Percentiles rank a stretch among this genome's conserved stretches.
phyloP scores from a whole-genome alignment of 2,113 vertebrate species.

The Chelonoidis abingdonii region DNA sequence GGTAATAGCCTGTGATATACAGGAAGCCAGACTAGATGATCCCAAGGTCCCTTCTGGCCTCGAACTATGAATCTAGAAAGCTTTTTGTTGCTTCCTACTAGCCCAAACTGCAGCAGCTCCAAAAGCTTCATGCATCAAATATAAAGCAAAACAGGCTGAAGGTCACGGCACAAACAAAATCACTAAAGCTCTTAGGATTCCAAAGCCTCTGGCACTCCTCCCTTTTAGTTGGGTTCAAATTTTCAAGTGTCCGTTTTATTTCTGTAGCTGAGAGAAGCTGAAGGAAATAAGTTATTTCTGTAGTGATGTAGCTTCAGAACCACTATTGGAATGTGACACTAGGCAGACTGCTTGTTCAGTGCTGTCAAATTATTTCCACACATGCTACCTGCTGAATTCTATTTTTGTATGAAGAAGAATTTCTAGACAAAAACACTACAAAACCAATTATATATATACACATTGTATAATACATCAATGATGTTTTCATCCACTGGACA shows the following conservation, averaged over 20 bases:
- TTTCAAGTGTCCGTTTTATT: neutral
- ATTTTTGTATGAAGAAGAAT: neutral
- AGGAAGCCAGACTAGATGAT: neutral
- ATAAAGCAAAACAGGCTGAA: conserved; percentile 29
- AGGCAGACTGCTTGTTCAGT: neutral
- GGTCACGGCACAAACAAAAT: conserved; percentile 28
- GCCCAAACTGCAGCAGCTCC: conserved; percentile 14
- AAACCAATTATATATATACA: no score
- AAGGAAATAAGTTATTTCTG: neutral
- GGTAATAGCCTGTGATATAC: neutral
- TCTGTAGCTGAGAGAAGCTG: conserved; percentile 11
- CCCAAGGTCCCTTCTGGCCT: neutral
- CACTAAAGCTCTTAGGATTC: neutral
- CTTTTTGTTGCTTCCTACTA: neutral
- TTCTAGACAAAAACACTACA: neutral
- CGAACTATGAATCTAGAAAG: neutral
- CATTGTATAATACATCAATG: no score
- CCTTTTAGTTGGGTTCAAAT: neutral
- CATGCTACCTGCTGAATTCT: neutral
- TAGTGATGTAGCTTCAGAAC: neutral
- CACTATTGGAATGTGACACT: no score
- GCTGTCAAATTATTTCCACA: neutral
- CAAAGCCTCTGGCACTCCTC: conserved; percentile 12
- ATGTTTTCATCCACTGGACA: no score
- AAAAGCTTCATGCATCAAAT: conserved; percentile 14